These are phyloP conservation scores for Baronia brevicornis DNA, from an alignment of 2,888 invertebrate species.

Conservation along the genomic window DNA sequence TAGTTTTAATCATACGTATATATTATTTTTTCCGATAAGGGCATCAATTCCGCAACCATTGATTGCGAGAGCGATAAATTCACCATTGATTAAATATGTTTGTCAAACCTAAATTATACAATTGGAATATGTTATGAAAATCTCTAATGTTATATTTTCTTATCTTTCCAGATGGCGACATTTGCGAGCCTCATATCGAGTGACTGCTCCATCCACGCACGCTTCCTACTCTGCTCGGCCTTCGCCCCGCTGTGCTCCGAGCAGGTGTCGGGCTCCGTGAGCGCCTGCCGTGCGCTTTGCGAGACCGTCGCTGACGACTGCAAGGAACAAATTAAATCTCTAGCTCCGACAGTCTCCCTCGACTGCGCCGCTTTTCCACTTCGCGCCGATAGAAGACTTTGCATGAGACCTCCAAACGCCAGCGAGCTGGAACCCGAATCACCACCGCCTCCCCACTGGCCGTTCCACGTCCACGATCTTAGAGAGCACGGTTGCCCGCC, in stretches of 20 bases:
- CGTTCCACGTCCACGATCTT: constrained; percentile 49
- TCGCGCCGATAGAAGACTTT: constrained; percentile 80
- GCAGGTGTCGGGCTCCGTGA: constrained; percentile 88
- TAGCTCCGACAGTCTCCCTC: constrained; percentile 83
- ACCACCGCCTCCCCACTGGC: constrained; percentile 55
- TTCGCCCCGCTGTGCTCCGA: constrained; percentile 94
- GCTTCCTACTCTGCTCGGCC: constrained; percentile 92
- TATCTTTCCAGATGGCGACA: constrained; percentile 79
- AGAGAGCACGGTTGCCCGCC: constrained; percentile 73
- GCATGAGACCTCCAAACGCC: constrained; percentile 81
- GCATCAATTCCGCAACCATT: no score
- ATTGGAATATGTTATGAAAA: neutral
- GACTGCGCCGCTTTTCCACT: constrained; percentile 89
- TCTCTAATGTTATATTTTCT: constrained; percentile 12
- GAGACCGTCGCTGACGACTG: constrained; percentile 85
- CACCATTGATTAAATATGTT: no score
- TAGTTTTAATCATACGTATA: no score
- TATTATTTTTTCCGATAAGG: no score
- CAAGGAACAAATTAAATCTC: constrained; percentile 79
- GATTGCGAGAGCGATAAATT: no score
- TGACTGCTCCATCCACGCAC: constrained; percentile 86
- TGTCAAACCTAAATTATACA: no score
- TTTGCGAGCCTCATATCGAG: constrained; percentile 84
- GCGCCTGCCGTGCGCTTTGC: constrained; percentile 90
- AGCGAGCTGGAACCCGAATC: constrained; percentile 62